phyloP scores from a whole-genome alignment of 2,113 vertebrate genomes.

The Aramus guarauna region DNA sequence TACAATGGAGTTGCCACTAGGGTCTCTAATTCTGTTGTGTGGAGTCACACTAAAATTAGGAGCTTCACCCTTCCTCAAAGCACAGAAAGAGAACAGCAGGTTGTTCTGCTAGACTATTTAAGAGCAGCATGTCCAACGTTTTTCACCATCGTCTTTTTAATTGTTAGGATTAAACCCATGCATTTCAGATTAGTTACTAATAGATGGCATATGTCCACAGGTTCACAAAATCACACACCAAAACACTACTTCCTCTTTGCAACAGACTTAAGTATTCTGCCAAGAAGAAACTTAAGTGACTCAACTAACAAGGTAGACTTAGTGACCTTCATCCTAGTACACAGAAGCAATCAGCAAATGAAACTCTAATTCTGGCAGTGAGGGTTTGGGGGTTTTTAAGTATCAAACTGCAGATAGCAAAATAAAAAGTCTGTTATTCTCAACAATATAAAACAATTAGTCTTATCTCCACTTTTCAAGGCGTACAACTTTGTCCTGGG shows the following conservation, averaged over 20 bases:
- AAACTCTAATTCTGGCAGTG: not conserved
- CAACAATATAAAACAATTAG: not conserved
- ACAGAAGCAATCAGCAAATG: not conserved
- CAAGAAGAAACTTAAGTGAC: not conserved
- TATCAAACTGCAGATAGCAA: not conserved
- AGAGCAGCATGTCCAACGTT: not conserved
- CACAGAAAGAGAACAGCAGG: not conserved
- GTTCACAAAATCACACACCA: not conserved
- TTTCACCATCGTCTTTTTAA: not conserved
- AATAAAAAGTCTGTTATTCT: not conserved
- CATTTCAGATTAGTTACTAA: not conserved
- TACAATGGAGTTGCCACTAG: not conserved
- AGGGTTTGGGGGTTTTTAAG: not conserved
- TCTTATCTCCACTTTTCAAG: not conserved
- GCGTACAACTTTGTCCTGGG: not conserved
- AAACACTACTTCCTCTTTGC: not conserved
- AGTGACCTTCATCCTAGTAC: not conserved
- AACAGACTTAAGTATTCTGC: not conserved
- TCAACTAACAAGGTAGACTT: not conserved
- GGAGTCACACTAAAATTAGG: not conserved
- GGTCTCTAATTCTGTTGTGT: not conserved
- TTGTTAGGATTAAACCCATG: not conserved
- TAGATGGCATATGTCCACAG: not conserved
- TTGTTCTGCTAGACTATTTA: not conserved
- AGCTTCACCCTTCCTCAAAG: not conserved